These are phyloP conservation scores for Amphiura filiformis DNA, from an alignment of 35 echinoderm and acorn worm genomes.

Conservation along the genomic window DNA sequence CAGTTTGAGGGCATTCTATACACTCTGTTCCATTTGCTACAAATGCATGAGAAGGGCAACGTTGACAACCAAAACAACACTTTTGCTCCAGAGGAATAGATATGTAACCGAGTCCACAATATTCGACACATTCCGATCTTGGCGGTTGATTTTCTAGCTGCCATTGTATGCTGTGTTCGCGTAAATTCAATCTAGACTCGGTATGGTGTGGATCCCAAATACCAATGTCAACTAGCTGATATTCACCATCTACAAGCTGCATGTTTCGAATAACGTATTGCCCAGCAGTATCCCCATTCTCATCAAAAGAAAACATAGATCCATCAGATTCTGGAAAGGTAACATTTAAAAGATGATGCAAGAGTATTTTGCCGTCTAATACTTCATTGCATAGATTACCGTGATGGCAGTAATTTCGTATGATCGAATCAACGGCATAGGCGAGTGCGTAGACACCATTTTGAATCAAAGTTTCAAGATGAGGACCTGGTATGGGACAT, in stretches of 20 bases:
- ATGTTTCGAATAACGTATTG: slow-evolving; percentile 7
- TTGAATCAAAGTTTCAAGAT: not conserved
- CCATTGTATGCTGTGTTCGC: not conserved
- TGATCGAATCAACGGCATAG: not conserved
- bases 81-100: not conserved
- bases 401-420: not conserved
- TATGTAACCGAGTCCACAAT: not conserved
- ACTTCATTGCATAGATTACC: not conserved
- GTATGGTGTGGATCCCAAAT: not conserved
- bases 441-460: not conserved
- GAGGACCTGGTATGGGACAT: not conserved
- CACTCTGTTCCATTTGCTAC: not conserved
- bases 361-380: not conserved
- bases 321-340: not conserved
- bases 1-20: not conserved
- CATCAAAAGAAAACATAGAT: not conserved
- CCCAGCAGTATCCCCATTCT: slow-evolving; percentile 9
- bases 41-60: not conserved
- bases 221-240: not conserved
- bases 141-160: not conserved
- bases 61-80: slow-evolving; percentile 17
- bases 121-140: not conserved
- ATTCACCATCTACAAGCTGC: not conserved
- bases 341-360: slow-evolving; percentile 1
- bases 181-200: not conserved